These are phyloP conservation scores for Neopelma chrysocephalum DNA, from an alignment of 2,797 vertebrate species.

Conservation along the genomic window DNA sequence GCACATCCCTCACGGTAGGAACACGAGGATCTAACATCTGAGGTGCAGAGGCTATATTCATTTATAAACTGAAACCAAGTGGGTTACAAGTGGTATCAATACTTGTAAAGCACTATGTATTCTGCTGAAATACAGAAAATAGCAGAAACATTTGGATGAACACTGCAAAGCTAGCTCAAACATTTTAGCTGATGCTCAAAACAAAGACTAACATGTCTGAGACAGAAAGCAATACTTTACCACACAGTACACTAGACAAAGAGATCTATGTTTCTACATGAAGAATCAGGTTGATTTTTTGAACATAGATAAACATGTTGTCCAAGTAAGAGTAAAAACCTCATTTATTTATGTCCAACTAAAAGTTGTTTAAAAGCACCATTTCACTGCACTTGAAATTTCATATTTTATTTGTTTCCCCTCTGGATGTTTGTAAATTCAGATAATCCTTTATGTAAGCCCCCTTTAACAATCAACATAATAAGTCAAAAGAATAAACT, in stretches of 20 bases:
- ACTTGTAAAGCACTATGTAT: background rate
- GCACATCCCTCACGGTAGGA: background rate
- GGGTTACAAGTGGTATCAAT: background rate
- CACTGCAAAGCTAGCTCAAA: background rate
- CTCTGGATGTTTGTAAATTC: background rate
- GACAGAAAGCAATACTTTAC: background rate
- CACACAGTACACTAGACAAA: background rate
- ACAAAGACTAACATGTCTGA: slow-evolving; percentile 24
- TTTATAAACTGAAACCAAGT: background rate
- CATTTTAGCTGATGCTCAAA: slow-evolving; percentile 36
- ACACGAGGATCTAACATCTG: background rate
- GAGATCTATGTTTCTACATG: background rate
- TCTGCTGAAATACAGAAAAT: background rate
- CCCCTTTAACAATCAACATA: background rate
- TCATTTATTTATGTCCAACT: background rate
- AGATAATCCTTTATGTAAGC: background rate
- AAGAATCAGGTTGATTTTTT: slow-evolving; percentile 3
- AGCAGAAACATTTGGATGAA: background rate
- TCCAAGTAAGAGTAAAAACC: background rate
- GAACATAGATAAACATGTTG: background rate
- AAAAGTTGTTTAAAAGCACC: background rate
- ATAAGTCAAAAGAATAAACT: background rate
- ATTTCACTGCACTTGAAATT: background rate
- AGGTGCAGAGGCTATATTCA: background rate
- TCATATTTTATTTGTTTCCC: background rate